Evolutionary conservation across 1,140 invertebrate species (phyloP), one percentile per base, ranked within the genome.

Genomic region (Bombus fervidus): DNA sequence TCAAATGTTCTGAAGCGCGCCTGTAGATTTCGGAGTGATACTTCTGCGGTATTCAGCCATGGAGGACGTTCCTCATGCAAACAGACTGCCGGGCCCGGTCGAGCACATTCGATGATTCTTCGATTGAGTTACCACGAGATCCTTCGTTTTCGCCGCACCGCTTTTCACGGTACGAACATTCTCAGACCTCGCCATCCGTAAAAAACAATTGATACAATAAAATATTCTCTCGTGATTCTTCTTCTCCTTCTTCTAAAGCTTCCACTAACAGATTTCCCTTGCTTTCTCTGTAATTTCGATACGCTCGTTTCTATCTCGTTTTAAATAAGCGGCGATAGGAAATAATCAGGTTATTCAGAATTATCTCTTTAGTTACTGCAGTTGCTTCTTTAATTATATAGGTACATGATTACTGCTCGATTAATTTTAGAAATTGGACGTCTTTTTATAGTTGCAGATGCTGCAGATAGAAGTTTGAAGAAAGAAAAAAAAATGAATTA

Each of bases 1-100:
- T 75, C 84, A 74, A 83, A 83, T 80, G 75, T 85, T 86, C 73
- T 18, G 57, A 74, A 79, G 62, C 62, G 39, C 47, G 79, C 18
- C 82, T 59, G 66, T 72, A 76, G 85, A 53, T 87, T 76, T 75
- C 64, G 37, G 41, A 87, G 62, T 59, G 73, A 59, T 39, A 73
- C 77, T 75, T 71, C 43, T 41, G 39, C 53, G 22, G 64, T 87
- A 84, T 84, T 74, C 72, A 72, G n/a, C 25, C 15, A 62, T 41
- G 72, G 62, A 83, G 73, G 43, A 68, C 34, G 41, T 76, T 57
- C 62, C 47, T 73, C 80, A 3, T 73, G 34, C 80, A 82, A 74
- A 74, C 69, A 64, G 28, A 62, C 15, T 57, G 34, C 15, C 25
- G 47, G 25, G 9, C 15, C 28, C 25, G n/a, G 37, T 34, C 41